These are phyloP conservation scores for Eristalis tenax DNA, from an alignment of 2,888 invertebrate genomes.

Conservation along the genomic window DNA sequence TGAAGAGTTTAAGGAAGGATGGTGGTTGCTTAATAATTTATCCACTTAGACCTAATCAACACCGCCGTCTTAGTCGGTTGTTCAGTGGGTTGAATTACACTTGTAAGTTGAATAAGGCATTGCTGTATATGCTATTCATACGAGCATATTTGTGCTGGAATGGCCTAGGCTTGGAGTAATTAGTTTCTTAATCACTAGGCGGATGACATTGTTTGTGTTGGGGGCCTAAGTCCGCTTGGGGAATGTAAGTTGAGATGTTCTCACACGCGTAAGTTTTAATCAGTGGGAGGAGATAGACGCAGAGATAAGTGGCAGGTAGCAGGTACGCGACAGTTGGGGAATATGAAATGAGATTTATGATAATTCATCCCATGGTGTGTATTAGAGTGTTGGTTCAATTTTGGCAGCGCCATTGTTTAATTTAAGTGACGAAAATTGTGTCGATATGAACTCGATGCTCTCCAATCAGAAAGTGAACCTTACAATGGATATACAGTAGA, in stretches of 20 bases:
- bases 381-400: neutral
- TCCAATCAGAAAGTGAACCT: no score
- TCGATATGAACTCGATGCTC: no score
- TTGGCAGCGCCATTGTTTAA: neutral
- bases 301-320: neutral
- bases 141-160: neutral
- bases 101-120: slow-evolving; percentile 4
- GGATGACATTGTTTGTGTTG: slow-evolving; percentile 13
- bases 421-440: neutral
- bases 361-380: neutral
- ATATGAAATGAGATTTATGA: neutral
- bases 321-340: neutral
- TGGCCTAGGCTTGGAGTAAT: slow-evolving; percentile 2
- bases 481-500: no score
- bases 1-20: neutral
- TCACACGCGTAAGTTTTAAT: neutral
- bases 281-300: neutral
- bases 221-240: neutral
- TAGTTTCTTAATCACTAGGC: slow-evolving; percentile 29
- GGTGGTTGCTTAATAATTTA: slow-evolving; percentile 34
- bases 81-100: slow-evolving; percentile 20
- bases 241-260: neutral
- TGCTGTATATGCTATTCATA: neutral
- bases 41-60: slow-evolving; percentile 28
- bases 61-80: slow-evolving; percentile 10